Conservation (phyloP, 1,140 invertebrate species). For the Parapsyche elsis region DNA sequence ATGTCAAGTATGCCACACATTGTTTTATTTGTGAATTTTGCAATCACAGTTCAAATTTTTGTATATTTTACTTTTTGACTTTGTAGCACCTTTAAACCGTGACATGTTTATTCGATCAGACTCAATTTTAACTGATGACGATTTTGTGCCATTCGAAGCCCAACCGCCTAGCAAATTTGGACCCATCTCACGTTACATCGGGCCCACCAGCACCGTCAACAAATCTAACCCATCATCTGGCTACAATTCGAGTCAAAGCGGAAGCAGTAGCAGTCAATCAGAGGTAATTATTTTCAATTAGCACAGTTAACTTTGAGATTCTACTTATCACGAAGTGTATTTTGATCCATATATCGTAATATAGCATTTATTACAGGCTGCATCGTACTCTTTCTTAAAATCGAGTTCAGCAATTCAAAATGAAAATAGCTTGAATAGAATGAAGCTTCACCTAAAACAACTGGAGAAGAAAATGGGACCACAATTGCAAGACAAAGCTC, state of each 20-base stretch:
- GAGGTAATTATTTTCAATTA: constrained; percentile 36
- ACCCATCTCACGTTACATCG: constrained; percentile 75
- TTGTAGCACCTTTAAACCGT: constrained; percentile 54
- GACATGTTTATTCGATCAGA: constrained; percentile 73
- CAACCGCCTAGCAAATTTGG: constrained; percentile 81
- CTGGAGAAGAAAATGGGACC: constrained; percentile 1
- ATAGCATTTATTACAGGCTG: not conserved
- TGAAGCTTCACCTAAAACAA: constrained; percentile 8
- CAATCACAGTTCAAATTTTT: not conserved
- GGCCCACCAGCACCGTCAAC: constrained; percentile 38
- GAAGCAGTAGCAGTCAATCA: not conserved
- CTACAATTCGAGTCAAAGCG: constrained; percentile 27
- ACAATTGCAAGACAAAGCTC: not conserved
- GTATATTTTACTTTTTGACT: not conserved
- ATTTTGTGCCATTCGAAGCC: constrained; percentile 80
- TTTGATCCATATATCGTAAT: too few species aligned
- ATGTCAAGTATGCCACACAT: not conserved
- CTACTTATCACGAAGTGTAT: too few species aligned
- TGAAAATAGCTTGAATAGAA: not conserved
- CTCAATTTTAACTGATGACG: constrained; percentile 75
- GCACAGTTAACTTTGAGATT: too few species aligned
- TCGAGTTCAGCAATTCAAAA: not conserved
- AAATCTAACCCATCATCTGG: constrained; percentile 28
- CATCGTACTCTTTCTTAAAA: not conserved
- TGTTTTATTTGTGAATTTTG: not conserved